These are phyloP conservation scores for Palaemon carinicauda DNA, from an alignment of 1,140 invertebrate species.

Conservation along the genomic window DNA sequence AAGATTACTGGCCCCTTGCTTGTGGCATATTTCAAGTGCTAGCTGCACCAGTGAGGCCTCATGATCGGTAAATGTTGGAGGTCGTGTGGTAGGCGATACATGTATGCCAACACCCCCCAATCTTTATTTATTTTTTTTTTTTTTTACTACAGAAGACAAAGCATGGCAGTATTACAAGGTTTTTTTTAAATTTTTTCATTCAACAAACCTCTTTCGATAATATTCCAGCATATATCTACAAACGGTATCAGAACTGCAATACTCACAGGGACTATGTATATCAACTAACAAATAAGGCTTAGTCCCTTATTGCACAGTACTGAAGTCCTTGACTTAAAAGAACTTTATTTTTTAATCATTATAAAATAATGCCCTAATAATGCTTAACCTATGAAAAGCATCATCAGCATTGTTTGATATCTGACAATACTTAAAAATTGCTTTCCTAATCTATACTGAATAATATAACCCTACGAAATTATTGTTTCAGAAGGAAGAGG, in stretches of 20 bases:
- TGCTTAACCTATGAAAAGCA: constrained; percentile 41
- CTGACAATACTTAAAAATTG: constrained; percentile 30
- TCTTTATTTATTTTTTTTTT: too few relatives aligned
- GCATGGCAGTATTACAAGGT: constrained; percentile 19
- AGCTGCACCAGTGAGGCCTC: too few relatives aligned
- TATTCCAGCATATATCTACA: constrained; percentile 1
- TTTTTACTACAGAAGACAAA: neutral
- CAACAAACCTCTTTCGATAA: neutral
- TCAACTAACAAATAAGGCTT: constrained; percentile 53
- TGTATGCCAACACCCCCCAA: neutral
- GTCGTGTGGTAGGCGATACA: too few relatives aligned
- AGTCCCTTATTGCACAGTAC: constrained; percentile 48
- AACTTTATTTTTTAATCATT: neutral
- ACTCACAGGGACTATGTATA: constrained; percentile 24
- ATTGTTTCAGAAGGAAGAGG: constrained; percentile 47
- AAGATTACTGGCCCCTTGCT: neutral
- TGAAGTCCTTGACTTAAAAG: constrained; percentile 12
- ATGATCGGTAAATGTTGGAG: neutral
- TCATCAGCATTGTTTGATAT: constrained; percentile 12
- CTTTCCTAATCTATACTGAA: constrained; percentile 49
- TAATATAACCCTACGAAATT: constrained; percentile 52
- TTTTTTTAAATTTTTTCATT: neutral
- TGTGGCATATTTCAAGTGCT: neutral
- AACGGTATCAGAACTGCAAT: constrained; percentile 39
- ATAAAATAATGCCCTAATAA: constrained; percentile 55